Conservation (phyloP, 2,113 vertebrate species). For the Apteryx mantelli region DNA sequence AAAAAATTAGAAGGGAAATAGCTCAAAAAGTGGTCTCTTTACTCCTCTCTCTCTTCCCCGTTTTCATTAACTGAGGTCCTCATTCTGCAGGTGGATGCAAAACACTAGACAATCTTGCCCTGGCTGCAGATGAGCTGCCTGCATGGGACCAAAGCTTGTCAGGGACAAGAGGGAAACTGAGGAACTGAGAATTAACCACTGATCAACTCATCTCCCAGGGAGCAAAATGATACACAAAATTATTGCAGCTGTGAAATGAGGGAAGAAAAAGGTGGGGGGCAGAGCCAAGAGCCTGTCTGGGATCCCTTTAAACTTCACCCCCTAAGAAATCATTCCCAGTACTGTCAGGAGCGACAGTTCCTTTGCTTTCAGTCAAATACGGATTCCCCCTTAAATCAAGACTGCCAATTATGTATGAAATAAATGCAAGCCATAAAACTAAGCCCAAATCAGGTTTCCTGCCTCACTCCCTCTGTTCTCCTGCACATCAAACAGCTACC, state of each 20-base stretch:
- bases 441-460: background rate
- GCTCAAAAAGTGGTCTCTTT: background rate
- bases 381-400: background rate
- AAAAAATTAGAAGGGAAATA: background rate
- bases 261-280: rapidly evolving
- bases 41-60: background rate
- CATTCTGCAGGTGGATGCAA: background rate
- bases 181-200: background rate
- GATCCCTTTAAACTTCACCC: background rate
- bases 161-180: background rate
- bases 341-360: background rate
- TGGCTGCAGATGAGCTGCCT: background rate
- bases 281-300: background rate
- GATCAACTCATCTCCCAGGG: background rate
- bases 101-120: background rate
- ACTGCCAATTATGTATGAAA: background rate
- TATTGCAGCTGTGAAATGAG: background rate
- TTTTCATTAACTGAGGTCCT: background rate
- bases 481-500: background rate
- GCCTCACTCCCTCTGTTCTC: background rate
- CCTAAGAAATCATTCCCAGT: background rate
- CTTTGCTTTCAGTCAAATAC: background rate
- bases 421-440: background rate
- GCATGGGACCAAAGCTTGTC: background rate
- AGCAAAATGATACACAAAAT: background rate